Percentiles rank a stretch among this genome's conserved stretches.
These are phyloP conservation scores for Dermatophagoides farinae DNA, from an alignment of 1,140 invertebrate species.

Conservation along the genomic window DNA sequence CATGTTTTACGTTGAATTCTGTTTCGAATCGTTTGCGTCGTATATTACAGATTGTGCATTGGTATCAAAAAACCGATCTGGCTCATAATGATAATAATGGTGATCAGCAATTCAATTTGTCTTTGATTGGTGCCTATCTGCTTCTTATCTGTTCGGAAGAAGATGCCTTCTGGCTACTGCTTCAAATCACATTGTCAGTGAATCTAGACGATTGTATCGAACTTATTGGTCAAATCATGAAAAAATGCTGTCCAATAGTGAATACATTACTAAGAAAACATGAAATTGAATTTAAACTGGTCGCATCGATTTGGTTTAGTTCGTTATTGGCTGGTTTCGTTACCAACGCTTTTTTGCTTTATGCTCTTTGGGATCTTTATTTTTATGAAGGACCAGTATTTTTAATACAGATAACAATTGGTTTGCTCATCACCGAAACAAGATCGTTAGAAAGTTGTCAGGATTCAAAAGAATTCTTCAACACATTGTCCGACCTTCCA, in stretches of 20 bases:
- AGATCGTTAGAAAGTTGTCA: constrained; percentile 50
- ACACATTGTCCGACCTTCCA: constrained; percentile 80
- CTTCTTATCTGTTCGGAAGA: constrained; percentile 91
- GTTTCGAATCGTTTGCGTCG: constrained; percentile 72
- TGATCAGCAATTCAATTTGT: neutral
- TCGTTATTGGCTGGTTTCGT: constrained; percentile 84
- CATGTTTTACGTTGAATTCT: constrained; percentile 77
- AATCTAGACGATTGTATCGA: neutral
- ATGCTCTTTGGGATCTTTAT: constrained; percentile 91
- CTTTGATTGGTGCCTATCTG: constrained; percentile 68
- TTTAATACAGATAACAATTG: constrained; percentile 84
- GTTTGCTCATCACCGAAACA: constrained; percentile 68
- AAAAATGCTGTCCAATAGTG: constrained; percentile 60
- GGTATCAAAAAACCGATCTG: constrained; percentile 36
- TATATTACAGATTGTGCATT: constrained; percentile 75
- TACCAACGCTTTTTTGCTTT: constrained; percentile 84
- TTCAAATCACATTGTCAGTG: constrained; percentile 84
- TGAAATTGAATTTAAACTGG: constrained; percentile 47
- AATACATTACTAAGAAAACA: constrained; percentile 71
- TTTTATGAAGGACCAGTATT: constrained; percentile 78
- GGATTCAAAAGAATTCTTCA: constrained; percentile 91
- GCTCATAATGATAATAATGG: constrained; percentile 1
- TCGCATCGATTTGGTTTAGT: constrained; percentile 92
- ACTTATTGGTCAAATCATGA: constrained; percentile 37
- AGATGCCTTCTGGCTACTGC: constrained; percentile 97